Evolutionary conservation across 2,888 invertebrate species (phyloP).

Genomic region (Cerceris rybyensis): DNA sequence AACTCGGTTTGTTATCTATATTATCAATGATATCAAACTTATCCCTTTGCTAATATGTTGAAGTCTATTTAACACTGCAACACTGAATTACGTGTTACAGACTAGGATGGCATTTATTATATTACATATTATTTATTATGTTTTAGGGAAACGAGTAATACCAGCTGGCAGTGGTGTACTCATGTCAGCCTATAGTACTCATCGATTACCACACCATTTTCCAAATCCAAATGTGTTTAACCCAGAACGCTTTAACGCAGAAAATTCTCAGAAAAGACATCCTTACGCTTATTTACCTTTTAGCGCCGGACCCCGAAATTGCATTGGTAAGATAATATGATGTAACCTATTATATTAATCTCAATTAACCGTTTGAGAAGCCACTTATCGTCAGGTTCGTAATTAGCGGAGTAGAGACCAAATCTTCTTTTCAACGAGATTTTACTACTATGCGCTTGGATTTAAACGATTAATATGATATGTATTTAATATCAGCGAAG

Average conservation of each 20-base stretch:
- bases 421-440: too few relatives aligned
- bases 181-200: conserved; percentile 84
- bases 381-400: background rate
- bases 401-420: background rate
- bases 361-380: background rate
- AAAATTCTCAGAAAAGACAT: conserved; percentile 83
- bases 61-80: background rate
- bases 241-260: conserved; percentile 84
- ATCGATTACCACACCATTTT: conserved; percentile 84
- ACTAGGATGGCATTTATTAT: background rate
- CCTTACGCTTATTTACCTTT: conserved; percentile 85
- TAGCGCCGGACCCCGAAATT: conserved; percentile 85
- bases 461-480: too few relatives aligned
- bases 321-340: conserved; percentile 79
- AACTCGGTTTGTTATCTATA: conserved; percentile 63
- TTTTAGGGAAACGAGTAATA: conserved; percentile 42
- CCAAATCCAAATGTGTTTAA: conserved; percentile 84
- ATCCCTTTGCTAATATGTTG: background rate
- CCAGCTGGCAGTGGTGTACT: conserved; percentile 83
- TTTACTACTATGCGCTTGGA: too few relatives aligned
- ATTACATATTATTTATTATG: background rate
- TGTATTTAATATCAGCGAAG: too few relatives aligned
- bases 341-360: background rate
- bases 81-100: background rate
- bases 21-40: background rate